Conservation (phyloP, 35 echinoderm and acorn worm species). For the Ptychodera flava region DNA sequence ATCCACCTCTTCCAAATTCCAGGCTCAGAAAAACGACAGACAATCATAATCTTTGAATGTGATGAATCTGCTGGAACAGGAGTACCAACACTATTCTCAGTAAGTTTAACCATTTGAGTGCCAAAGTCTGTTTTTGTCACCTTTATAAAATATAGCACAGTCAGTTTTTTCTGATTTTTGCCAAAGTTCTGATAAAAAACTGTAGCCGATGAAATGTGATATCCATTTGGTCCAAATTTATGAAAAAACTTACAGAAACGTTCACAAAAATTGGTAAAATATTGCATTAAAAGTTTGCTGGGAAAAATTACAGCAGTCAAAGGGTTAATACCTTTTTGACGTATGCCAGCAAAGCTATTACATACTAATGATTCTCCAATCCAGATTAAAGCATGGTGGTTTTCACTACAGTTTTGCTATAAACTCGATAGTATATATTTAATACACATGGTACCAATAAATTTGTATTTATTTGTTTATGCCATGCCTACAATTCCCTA, state of each 20-base stretch:
- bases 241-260: too few species aligned
- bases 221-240: too few species aligned
- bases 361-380: background rate
- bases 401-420: background rate
- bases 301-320: too few species aligned
- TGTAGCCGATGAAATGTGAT: too few species aligned
- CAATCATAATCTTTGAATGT: slow-evolving; percentile 11
- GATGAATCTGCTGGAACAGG: background rate
- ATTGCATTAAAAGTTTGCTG: too few species aligned
- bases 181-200: too few species aligned
- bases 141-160: too few species aligned
- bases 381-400: background rate
- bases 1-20: too few species aligned
- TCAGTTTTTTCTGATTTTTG: too few species aligned
- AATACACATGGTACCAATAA: background rate
- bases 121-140: too few species aligned
- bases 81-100: background rate
- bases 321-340: background rate
- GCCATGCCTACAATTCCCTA: too few species aligned
- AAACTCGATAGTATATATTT: background rate
- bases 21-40: background rate
- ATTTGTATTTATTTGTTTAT: background rate
- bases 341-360: background rate
- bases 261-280: too few species aligned
- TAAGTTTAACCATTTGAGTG: background rate